Base-by-base conservation (phyloP, 2,888 invertebrate genomes). In the Polymixis flavicincta region DNA sequence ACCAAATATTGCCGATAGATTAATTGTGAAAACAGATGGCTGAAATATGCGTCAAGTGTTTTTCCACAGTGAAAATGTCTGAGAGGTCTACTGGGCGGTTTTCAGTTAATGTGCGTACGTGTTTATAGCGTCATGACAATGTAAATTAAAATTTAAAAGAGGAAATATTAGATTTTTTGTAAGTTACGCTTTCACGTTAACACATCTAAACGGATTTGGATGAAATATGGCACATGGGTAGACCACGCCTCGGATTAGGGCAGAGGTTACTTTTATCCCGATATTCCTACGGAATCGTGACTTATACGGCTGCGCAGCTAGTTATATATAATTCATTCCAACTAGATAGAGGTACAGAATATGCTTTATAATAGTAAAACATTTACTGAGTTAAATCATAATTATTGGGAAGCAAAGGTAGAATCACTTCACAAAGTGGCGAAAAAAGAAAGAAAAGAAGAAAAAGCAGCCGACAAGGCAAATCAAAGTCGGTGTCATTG, bases 1-100 rank as follows among this genome's bases (percentile, higher is more conserved):
- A 85, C 50, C 68, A 85, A 87, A 86, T 85, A 86, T 72, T 78
- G 28, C 52, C 22, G 50, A 68, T 68, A 80, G n/a, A 67, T 80
- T 28, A 50, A 76, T 59, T 68, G 55, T 65, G 28, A 60, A 63
- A 82, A 76, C 85, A 82, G 71, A 82, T 76, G 71, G 45, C 57
- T 72, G 48, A 37, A 68, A 71, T 45, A 13, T 57, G 54, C 59
- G 64, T 70, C 74, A 60, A 71, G 80, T 83, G 78, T 80, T 80
- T 78, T 84, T 74, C 84, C 74, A 84, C 66, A 64, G 13, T 64
- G 57, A 78, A 74, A 65, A 66, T 65, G n/a, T 60, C 42, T 61
- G 65, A 60, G 61, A 77, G 78, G 77, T 66, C 28, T 57, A 22
- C 37, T 50, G 9, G 13, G 28, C 54, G 54, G 55, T 75, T 63